Evolutionary conservation across 2,113 vertebrate species (phyloP).

Genomic region (Alligator sinensis): DNA sequence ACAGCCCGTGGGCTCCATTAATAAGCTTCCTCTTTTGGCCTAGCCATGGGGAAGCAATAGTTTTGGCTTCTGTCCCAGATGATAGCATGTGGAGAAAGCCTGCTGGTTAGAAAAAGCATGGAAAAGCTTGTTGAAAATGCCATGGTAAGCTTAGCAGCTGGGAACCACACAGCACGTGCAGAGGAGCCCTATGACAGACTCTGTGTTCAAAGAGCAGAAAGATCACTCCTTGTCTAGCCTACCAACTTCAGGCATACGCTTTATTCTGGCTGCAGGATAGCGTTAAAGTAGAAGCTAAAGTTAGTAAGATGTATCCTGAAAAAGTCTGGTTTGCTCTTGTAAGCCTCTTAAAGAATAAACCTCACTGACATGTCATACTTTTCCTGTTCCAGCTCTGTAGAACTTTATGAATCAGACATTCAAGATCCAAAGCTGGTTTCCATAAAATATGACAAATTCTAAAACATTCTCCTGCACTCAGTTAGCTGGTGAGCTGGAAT

Average conservation of each 20-base stretch:
- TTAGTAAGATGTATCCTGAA: rapidly evolving
- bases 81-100: conserved; percentile 20
- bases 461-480: background rate
- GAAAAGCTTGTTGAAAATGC: background rate
- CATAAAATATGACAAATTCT: background rate
- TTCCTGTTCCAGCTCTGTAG: background rate
- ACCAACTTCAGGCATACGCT: background rate
- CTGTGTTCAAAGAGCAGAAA: conserved; percentile 9
- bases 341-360: conserved; percentile 1
- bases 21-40: background rate
- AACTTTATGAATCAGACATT: rapidly evolving
- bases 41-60: background rate
- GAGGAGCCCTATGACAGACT: background rate
- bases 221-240: background rate
- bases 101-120: background rate
- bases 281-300: background rate
- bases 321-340: background rate
- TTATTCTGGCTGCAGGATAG: background rate
- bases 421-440: rapidly evolving
- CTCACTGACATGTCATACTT: rapidly evolving
- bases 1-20: background rate
- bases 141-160: background rate
- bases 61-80: background rate
- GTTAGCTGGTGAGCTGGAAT: background rate
- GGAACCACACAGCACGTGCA: background rate